Evolutionary conservation across 2,888 invertebrate species (phyloP).

Genomic region (Allygus modestus): DNA sequence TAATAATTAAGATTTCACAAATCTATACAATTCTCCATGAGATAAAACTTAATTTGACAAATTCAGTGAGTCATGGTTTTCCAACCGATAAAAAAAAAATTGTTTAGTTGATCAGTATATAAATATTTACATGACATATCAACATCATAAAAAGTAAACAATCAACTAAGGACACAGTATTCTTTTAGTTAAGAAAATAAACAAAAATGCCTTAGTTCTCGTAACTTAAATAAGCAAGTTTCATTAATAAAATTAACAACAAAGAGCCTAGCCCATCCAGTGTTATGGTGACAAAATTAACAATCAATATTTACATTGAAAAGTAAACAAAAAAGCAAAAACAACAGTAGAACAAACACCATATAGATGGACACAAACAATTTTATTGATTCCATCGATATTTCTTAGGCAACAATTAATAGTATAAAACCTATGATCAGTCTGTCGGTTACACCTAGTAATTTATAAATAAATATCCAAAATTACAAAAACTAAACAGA

Average conservation of each 20-base stretch:
- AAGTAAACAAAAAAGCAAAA: conserved; percentile 22
- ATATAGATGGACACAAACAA: conserved; percentile 34
- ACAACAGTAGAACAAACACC: conserved; percentile 32
- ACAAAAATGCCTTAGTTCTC: conserved; percentile 7
- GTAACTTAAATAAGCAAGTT: background rate
- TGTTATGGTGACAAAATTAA: background rate
- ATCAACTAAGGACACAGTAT: background rate
- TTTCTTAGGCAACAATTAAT: conserved; percentile 46
- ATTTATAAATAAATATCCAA: conserved; percentile 58
- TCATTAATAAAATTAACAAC: background rate
- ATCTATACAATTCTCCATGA: too few species aligned
- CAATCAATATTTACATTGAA: conserved; percentile 18
- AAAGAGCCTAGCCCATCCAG: background rate
- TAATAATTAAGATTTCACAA: too few species aligned
- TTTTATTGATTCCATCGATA: conserved; percentile 48
- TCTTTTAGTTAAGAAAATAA: conserved; percentile 1
- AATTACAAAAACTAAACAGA: conserved; percentile 54
- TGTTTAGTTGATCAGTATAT: too few species aligned
- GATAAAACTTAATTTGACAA: too few species aligned
- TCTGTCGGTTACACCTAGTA: conserved; percentile 56
- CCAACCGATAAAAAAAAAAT: too few species aligned
- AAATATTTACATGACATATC: background rate
- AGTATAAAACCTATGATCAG: conserved; percentile 57
- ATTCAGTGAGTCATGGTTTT: too few species aligned
- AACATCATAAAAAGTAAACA: background rate